These are phyloP conservation scores for Meandrusa payeni DNA, from an alignment of 2,888 invertebrate genomes.

Conservation along the genomic window DNA sequence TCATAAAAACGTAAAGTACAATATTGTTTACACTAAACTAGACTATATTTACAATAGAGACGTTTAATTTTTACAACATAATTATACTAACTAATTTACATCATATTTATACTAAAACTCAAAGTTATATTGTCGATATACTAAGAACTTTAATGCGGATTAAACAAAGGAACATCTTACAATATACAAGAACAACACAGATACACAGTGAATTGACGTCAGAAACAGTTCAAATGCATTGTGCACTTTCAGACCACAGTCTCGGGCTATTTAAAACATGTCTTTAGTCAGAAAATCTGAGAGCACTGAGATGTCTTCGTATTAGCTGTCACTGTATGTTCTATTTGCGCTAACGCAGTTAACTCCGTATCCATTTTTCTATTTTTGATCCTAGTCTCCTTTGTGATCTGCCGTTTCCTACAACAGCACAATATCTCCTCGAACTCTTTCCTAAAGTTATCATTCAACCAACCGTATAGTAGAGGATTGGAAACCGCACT, in stretches of 20 bases:
- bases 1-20: conserved; percentile 69
- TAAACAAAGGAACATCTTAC: conserved; percentile 59
- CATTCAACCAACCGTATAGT: conserved; percentile 96
- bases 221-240: conserved; percentile 54
- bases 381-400: conserved; percentile 57
- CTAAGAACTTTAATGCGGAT: neutral
- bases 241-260: conserved; percentile 61
- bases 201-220: conserved; percentile 44
- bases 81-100: conserved; percentile 30
- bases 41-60: conserved; percentile 31
- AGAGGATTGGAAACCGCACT: conserved; percentile 95
- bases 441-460: conserved; percentile 95
- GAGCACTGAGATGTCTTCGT: conserved; percentile 79
- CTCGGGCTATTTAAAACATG: conserved; percentile 73
- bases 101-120: conserved; percentile 32
- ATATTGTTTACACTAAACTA: conserved; percentile 35
- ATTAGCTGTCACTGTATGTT: conserved; percentile 64
- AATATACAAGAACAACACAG: conserved; percentile 34
- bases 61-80: conserved; percentile 16
- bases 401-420: conserved; percentile 54
- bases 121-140: too few relatives aligned
- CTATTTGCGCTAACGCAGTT: conserved; percentile 68
- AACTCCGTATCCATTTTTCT: conserved; percentile 70
- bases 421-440: conserved; percentile 86
- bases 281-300: conserved; percentile 78